Evolutionary conservation across 2,888 invertebrate species (phyloP).

Genomic region (Eumacrocentrus americanus): DNA sequence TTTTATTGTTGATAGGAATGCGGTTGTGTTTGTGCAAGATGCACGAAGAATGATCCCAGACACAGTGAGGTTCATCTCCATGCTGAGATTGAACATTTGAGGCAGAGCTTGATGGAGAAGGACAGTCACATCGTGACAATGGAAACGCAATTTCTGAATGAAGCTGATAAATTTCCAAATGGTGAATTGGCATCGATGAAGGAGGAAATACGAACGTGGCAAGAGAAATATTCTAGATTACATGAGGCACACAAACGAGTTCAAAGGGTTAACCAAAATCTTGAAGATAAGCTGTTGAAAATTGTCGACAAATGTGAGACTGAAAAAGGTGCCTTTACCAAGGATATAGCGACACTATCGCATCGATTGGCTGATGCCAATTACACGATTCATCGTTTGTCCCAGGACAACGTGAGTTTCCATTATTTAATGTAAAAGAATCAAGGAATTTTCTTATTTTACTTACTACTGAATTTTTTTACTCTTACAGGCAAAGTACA

Average conservation of each 20-base stretch:
- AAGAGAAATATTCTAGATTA: conserved; percentile 88
- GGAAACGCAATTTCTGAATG: conserved; percentile 84
- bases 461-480: conserved; percentile 30
- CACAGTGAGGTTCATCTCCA: conserved; percentile 74
- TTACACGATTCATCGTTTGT: conserved; percentile 80
- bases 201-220: conserved; percentile 85
- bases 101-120: conserved; percentile 80
- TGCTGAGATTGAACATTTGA: conserved; percentile 85
- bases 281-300: conserved; percentile 92
- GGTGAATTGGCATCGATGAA: conserved; percentile 79
- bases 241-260: conserved; percentile 92
- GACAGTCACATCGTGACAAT: conserved; percentile 84
- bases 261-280: conserved; percentile 91
- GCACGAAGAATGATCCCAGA: conserved; percentile 55
- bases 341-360: conserved; percentile 85
- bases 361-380: conserved; percentile 85
- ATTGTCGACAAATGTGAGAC: conserved; percentile 91
- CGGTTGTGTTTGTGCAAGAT: conserved; percentile 67
- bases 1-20: conserved; percentile 62
- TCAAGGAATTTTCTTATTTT: background rate
- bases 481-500: conserved; percentile 83
- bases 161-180: conserved; percentile 68
- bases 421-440: conserved; percentile 22
- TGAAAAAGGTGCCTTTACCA: conserved; percentile 84
- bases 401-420: conserved; percentile 82